Evolutionary conservation across 1,140 invertebrate species (phyloP), one percentile per base, ranked within the genome.

Genomic region (Brachionus rotundiformis): DNA sequence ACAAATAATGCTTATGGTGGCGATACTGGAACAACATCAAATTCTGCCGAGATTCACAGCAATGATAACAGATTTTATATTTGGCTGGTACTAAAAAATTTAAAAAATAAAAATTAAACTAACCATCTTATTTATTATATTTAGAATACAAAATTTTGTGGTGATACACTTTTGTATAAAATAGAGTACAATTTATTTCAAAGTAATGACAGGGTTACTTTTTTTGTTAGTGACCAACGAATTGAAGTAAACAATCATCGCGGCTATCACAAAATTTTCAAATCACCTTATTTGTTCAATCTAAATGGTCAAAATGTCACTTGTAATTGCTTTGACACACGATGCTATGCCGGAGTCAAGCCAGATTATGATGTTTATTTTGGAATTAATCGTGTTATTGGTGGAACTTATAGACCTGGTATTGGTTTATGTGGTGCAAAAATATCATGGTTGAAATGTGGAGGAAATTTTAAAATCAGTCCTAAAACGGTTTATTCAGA

Each of bases 31-130:
- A 65, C 77, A 5, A 81, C 77, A 3, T 81, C 77, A 6, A 81
- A 81, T 33, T 81, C 77, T n/a, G 77, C 77, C 8, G 77, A 81
- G 23, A 68, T 68, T 13, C 77, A 81, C 27, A 63, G 49, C 16
- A 81, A 81, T 81, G 77, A 81, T 16, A 81, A 81, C 33, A 61
- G 77, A 49, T 81, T 81, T 33, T 81, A 81, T 68, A 54, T 81
- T 41, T 63, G 54, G 31, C 49, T 63, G 54, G 54, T 81, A 63
- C 63, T 27, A 59, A 16, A 59, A 23, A 23, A n/a, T 59, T 59
- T 25, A 59, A 59, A 25, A 59, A 5, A n/a, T 59, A 0, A 77
- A 77, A 47, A 25, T 54, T 47, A 19, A 16, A 7, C 1, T 31
- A 33, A 59, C 16, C 16, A n/a, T 49, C n/a, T n/a, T 5, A 49